These are phyloP conservation scores for Scalopus aquaticus DNA, from an alignment of 2,113 vertebrate species.

Conservation along the genomic window DNA sequence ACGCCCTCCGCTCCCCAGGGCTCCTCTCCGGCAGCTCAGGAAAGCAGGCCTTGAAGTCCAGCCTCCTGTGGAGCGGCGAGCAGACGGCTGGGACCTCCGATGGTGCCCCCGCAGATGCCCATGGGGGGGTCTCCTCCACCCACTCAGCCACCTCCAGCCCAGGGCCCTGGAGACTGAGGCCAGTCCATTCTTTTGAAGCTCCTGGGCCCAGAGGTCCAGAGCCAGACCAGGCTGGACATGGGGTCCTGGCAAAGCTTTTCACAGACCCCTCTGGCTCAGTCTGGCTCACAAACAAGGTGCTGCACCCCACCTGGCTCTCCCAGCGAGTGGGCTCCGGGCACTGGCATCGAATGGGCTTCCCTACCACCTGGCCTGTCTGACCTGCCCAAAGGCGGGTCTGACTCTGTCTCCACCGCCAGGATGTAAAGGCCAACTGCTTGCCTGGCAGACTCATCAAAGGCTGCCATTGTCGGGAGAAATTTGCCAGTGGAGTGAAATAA, in stretches of 20 bases:
- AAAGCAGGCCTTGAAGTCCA: neutral
- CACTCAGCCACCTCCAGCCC: neutral
- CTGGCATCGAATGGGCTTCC: neutral
- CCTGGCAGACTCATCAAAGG: neutral
- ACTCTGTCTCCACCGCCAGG: neutral
- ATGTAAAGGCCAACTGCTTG: slow-evolving; percentile 9
- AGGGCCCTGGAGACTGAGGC: too few species aligned
- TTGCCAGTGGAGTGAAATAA: slow-evolving; percentile 66
- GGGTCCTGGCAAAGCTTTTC: rapidly evolving
- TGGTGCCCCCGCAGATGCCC: rapidly evolving
- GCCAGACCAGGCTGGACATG: neutral
- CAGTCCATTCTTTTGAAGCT: neutral
- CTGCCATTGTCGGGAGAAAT: slow-evolving; percentile 57
- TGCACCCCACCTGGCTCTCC: neutral
- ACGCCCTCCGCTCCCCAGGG: neutral
- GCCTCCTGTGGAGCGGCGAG: neutral
- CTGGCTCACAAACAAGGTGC: neutral
- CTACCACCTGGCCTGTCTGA: neutral
- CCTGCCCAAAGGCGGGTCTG: neutral
- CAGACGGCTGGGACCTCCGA: neutral
- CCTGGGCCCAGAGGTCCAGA: neutral
- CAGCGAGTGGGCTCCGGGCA: neutral
- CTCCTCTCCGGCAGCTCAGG: neutral
- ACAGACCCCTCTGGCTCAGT: neutral
- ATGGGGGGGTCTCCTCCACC: rapidly evolving